phyloP scores from a whole-genome alignment of 2,888 invertebrate genomes.

The Patella depressa region DNA sequence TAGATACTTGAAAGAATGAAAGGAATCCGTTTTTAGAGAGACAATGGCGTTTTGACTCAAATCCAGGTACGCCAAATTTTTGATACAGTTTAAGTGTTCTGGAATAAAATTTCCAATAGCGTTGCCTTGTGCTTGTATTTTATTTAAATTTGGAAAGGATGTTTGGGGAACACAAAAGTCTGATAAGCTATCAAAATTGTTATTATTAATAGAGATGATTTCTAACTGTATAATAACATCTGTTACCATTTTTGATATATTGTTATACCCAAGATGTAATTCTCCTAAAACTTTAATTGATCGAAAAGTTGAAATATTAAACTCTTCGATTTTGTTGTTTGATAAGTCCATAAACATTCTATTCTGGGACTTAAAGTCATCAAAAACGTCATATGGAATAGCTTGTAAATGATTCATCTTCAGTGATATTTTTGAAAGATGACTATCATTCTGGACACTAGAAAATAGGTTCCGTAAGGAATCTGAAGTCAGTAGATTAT shows the following conservation, averaged over 20 bases:
- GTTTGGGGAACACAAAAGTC: background rate
- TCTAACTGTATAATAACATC: background rate
- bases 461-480: background rate
- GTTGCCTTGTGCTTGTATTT: background rate
- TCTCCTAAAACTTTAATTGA: background rate
- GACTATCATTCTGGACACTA: too few species aligned
- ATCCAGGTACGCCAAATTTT: background rate
- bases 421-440: too few species aligned
- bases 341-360: background rate
- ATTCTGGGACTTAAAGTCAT: background rate
- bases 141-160: background rate
- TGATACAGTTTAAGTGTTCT: background rate
- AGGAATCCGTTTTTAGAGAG: background rate
- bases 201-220: too few species aligned
- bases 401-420: too few species aligned
- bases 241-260: background rate
- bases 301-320: background rate
- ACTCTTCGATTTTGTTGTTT: background rate
- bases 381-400: too few species aligned
- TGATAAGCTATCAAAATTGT: background rate
- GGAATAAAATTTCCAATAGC: background rate
- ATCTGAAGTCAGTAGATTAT: background rate
- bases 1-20: background rate
- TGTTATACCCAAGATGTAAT: background rate
- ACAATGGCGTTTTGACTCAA: conserved; percentile 1